phyloP scores from a whole-genome alignment of 2,797 vertebrate genomes.

The Spinibarbus caldwelli region DNA sequence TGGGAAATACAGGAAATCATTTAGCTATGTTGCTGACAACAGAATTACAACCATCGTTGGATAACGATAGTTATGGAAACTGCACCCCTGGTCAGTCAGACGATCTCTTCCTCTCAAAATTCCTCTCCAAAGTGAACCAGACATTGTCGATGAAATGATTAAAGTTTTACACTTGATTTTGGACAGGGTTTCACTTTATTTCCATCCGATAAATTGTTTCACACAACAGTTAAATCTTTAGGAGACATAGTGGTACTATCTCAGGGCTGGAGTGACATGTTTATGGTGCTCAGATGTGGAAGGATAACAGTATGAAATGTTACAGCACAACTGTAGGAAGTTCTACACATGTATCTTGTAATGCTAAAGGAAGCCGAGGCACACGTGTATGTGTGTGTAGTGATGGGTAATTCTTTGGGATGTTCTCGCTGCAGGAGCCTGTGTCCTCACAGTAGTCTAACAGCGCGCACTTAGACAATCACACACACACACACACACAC shows the following conservation, averaged over 20 bases:
- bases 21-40: neutral
- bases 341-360: constrained; percentile 51
- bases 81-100: neutral
- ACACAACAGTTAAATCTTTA: constrained; percentile 30
- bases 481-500: neutral
- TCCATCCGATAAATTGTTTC: constrained; percentile 26
- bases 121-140: neutral
- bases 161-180: constrained; percentile 1
- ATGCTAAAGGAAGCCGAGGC: constrained; percentile 45
- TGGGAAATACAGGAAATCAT: neutral
- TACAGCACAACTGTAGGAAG: constrained; percentile 45
- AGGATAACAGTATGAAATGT: constrained; percentile 47
- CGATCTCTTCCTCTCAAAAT: neutral
- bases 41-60: neutral
- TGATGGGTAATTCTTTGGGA: constrained; percentile 48
- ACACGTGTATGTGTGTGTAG: neutral
- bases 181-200: neutral
- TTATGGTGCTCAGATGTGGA: constrained; percentile 55
- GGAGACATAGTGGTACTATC: constrained; percentile 24
- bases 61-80: neutral
- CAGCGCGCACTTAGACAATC: constrained; percentile 17
- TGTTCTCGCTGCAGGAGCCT: constrained; percentile 50
- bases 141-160: neutral
- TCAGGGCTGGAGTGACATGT: constrained; percentile 37
- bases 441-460: constrained; percentile 52